Conservation (phyloP, 2,797 vertebrate genomes). For the Acomys russatus region DNA sequence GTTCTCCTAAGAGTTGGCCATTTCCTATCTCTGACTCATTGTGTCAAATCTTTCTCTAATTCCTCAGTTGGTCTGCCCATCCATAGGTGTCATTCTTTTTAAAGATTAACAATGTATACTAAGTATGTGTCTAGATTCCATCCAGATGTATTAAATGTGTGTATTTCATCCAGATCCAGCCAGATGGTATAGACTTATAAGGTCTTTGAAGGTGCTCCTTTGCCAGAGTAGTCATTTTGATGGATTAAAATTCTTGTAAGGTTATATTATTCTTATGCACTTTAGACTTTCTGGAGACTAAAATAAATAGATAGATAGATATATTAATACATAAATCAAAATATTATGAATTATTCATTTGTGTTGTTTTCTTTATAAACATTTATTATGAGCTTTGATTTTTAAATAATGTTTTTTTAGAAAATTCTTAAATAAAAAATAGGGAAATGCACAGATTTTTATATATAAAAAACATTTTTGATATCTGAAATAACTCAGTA, state of each 20-base stretch:
- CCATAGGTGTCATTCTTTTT: too few relatives aligned
- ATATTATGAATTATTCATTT: background rate
- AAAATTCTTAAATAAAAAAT: constrained; percentile 62
- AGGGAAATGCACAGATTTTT: constrained; percentile 18
- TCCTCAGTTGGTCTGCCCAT: too few relatives aligned
- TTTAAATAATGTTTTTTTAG: background rate
- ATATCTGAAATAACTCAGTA: constrained; percentile 14
- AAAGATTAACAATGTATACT: too few relatives aligned
- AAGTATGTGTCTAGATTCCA: too few relatives aligned
- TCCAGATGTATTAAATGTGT: too few relatives aligned
- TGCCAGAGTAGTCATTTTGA: too few relatives aligned
- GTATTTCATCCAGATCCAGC: too few relatives aligned
- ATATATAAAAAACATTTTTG: constrained; percentile 40
- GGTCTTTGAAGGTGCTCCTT: too few relatives aligned
- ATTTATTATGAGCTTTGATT: constrained; percentile 56
- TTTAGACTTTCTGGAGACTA: background rate
- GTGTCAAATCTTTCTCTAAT: too few relatives aligned
- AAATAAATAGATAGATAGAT: background rate
- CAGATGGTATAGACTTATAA: too few relatives aligned
- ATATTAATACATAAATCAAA: background rate
- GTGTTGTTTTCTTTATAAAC: constrained; percentile 4
- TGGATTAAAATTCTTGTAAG: too few relatives aligned
- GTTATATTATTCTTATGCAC: background rate
- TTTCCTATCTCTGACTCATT: too few relatives aligned
- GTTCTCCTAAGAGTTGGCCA: background rate